A percentile compares a stretch with the other conserved stretches of the same genome.
Evolutionary conservation across 2,113 vertebrate species (phyloP).

Genomic region (Romanogobio albipinnatus): DNA sequence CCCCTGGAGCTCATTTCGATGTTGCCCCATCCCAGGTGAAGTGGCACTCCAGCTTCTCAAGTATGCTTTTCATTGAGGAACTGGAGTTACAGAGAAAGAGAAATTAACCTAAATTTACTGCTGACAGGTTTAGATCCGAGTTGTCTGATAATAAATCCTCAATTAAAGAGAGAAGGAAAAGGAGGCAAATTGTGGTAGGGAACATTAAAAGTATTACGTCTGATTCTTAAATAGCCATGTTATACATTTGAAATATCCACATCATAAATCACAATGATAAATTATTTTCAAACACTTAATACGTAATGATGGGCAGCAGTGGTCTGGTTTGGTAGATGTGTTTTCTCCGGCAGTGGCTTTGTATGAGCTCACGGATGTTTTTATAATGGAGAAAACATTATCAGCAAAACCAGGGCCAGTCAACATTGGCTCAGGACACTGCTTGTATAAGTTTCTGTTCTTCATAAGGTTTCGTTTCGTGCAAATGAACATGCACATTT

Average conservation of each 20-base stretch:
- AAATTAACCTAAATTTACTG: not conserved
- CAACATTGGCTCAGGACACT: not conserved
- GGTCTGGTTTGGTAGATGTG: not conserved
- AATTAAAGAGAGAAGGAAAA: not conserved
- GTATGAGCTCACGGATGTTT: not conserved
- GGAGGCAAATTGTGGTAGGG: not conserved
- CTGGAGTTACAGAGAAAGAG: not conserved
- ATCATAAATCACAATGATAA: not conserved
- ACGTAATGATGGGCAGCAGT: not conserved
- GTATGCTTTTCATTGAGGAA: not conserved
- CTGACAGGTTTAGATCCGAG: not conserved
- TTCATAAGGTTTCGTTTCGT: not conserved
- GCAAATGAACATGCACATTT: not conserved
- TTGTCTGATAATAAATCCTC: not conserved
- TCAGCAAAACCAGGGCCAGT: not conserved
- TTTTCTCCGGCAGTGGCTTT: not conserved
- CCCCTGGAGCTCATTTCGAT: not conserved
- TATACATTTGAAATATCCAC: not conserved
- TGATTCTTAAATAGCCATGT: not conserved
- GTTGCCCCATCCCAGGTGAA: slow-evolving; percentile 25
- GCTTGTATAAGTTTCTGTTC: not conserved
- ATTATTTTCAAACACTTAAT: not conserved
- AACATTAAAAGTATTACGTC: not conserved
- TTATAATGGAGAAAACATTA: not conserved
- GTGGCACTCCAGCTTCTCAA: slow-evolving; percentile 26